Evolutionary conservation across 2,888 invertebrate species (phyloP).

Genomic region (Phalera bucephala): DNA sequence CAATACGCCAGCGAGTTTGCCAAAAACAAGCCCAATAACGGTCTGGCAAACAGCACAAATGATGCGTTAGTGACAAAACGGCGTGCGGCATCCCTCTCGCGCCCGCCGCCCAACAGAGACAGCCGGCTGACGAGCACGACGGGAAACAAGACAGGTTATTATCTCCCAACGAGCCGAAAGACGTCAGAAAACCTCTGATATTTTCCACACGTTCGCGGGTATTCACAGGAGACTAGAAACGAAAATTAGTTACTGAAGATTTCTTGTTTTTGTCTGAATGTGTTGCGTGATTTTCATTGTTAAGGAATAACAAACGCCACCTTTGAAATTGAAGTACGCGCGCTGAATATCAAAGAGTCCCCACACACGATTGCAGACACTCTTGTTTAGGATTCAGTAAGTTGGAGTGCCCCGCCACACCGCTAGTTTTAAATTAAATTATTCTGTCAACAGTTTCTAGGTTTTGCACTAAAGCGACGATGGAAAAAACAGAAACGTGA

Average conservation of each 20-base stretch:
- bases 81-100: constrained; percentile 53
- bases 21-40: constrained; percentile 80
- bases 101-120: constrained; percentile 41
- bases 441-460: constrained; percentile 20
- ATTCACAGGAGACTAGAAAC: constrained; percentile 76
- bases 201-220: constrained; percentile 80
- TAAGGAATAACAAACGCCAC: constrained; percentile 74
- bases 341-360: constrained; percentile 59
- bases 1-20: constrained; percentile 68
- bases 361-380: constrained; percentile 37
- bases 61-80: constrained; percentile 77
- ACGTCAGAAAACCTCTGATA: constrained; percentile 71
- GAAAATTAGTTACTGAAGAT: constrained; percentile 81
- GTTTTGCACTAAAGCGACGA: constrained; percentile 12
- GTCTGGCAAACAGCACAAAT: constrained; percentile 79
- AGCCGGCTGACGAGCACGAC: constrained; percentile 63
- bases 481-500: constrained; percentile 15
- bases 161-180: constrained; percentile 70
- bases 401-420: constrained; percentile 13
- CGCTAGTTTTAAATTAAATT: constrained; percentile 32
- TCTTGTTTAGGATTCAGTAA: constrained; percentile 22
- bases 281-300: constrained; percentile 80
- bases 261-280: constrained; percentile 72
- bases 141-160: constrained; percentile 79
- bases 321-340: constrained; percentile 76